A percentile compares a stretch with the other conserved stretches of the same genome.
Conservation (phyloP, 2,888 invertebrate species). For the Nebria salina region DNA sequence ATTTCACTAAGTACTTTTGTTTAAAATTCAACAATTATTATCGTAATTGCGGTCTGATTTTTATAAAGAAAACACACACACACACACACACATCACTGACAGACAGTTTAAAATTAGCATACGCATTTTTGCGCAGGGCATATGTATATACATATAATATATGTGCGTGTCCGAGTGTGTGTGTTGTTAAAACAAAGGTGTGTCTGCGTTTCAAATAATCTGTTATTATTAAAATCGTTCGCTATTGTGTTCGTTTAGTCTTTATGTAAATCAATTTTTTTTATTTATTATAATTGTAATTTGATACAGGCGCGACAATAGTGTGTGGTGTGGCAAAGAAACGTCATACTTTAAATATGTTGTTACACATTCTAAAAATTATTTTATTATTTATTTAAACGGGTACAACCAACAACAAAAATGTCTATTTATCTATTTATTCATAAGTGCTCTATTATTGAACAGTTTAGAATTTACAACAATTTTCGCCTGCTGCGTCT, state of each 20-base stretch:
- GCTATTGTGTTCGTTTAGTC: conserved; percentile 33
- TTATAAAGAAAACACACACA: not conserved
- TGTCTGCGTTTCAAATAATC: conserved; percentile 31
- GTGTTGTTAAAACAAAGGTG: conserved; percentile 22
- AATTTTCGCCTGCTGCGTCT: not conserved
- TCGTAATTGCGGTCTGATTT: not conserved
- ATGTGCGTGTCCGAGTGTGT: not conserved
- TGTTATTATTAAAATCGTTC: conserved; percentile 37
- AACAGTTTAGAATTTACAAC: too few relatives aligned
- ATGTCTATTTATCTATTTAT: too few relatives aligned
- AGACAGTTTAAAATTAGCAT: not conserved
- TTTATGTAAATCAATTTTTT: conserved; percentile 32
- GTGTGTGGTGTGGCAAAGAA: conserved; percentile 14
- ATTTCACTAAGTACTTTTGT: not conserved
- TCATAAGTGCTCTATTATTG: too few relatives aligned
- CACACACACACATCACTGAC: not conserved
- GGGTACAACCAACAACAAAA: too few relatives aligned
- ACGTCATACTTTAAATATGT: conserved; percentile 28
- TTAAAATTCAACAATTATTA: not conserved
- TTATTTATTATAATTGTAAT: conserved; percentile 35
- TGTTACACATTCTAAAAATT: not conserved
- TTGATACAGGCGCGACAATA: conserved; percentile 32
- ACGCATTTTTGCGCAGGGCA: not conserved
- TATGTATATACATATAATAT: not conserved
- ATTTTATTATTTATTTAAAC: too few relatives aligned